Base-by-base conservation (phyloP, 2,888 invertebrate species). In the Mylabris sibirica region DNA sequence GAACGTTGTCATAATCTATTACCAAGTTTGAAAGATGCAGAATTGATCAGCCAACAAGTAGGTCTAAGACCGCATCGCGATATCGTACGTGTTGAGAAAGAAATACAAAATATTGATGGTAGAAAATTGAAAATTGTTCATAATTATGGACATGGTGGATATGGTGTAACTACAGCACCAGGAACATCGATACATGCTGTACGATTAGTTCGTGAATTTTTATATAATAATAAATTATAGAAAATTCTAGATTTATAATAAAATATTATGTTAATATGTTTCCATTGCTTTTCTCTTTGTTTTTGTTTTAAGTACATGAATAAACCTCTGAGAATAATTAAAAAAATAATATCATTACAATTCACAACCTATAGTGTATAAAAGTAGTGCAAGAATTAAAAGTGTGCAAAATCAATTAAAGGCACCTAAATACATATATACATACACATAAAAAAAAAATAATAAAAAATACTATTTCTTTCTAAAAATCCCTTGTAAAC, bases 111-210 rank as follows among this genome's bases (percentile, higher is more conserved):
- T n/a, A 66, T 72, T 38, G 72, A 83, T 12, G 88, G 88, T 1
- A 82, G 86, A 73, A 86, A 82, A 72, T 71, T 87, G 0, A 88
- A 90, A 87, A 87, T 97, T 38, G 91, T 98, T 6, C 98, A 98
- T 82, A 96, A 97, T 84, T 98, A 98, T 81, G 98, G 98, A 0
- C 98, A 98, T 82, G 97, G 97, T 0, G 97, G 96, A 0, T 96
- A 97, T 82, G 98, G 98, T 0, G 93, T 98, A 0, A 93, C 93
- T 69, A 90, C 95, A 44, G 93, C 95, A 5, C 97, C 97, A 34
- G 97, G 97, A 9, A 96, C 96, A 0, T 91, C 93, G 0, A 86
- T 90, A 68, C 88, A 95, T 78, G 95, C 96, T 0, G 90, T 94
- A 0, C 81, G 89, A 64, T 84, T 94, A 20, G 91, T 92, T 0